Conservation (phyloP, 2,113 vertebrate species). For the Embiotoca jacksoni region DNA sequence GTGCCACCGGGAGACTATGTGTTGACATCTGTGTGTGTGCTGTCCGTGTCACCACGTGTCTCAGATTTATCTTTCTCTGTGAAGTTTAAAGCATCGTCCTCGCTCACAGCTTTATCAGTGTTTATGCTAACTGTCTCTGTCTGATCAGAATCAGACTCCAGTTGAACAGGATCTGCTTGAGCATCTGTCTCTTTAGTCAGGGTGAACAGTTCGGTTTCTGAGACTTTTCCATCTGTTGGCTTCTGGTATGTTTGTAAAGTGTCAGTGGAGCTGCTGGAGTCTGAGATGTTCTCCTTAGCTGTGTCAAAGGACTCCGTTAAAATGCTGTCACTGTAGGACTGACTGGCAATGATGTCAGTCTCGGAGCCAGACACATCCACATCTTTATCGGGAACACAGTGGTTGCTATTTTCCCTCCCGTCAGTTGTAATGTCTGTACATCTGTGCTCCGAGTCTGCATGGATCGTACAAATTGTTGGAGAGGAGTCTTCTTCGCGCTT, state of each 20-base stretch:
- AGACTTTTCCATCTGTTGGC: conserved; percentile 15
- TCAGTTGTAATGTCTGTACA: conserved; percentile 8
- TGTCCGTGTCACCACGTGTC: not conserved
- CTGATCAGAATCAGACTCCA: conserved; percentile 19
- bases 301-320: conserved; percentile 68
- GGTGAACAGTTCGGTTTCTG: conserved; percentile 28
- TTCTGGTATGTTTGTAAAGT: conserved; percentile 60
- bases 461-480: conserved; percentile 7
- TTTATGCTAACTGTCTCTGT: not conserved
- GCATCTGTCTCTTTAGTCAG: conserved; percentile 3
- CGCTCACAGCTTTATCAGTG: not conserved
- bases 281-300: conserved; percentile 73
- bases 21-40: conserved; percentile 15
- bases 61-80: conserved; percentile 1
- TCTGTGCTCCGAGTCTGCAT: not conserved
- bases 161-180: not conserved
- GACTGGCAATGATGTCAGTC: conserved; percentile 38
- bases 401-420: not conserved
- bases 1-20: conserved; percentile 3
- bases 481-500: not conserved
- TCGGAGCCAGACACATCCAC: conserved; percentile 42
- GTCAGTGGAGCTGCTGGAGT: conserved; percentile 68
- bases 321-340: conserved; percentile 68
- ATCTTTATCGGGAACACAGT: conserved; percentile 17
- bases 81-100: not conserved